Base-by-base conservation (phyloP, 2,113 vertebrate genomes). In the Elephas maximus region DNA sequence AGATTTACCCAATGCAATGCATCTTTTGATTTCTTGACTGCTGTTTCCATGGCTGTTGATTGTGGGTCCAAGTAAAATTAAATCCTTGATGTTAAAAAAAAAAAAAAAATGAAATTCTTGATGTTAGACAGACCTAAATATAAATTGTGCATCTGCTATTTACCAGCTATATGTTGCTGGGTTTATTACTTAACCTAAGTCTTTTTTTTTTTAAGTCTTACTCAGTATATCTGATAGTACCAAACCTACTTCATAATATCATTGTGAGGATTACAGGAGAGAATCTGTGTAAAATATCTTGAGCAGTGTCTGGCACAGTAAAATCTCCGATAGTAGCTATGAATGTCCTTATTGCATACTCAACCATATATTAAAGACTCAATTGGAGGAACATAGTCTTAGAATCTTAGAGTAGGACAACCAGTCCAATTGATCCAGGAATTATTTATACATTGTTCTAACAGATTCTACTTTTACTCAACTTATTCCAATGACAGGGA, bases 121-220 rank as follows among this genome's bases (percentile, higher is more conserved):
- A 30, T 79, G 53, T 82, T 51, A 90, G 73, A 85, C 63, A 87
- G 92, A 93, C 87, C 71, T 91, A 88, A 89, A 57, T 51, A 71
- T 78, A 57, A 90, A 77, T 67, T 62, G 45, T 45, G 17, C 18
- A 21, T 89, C 30, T 88, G 48, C 60, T 53, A 7, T 21, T 94
- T 74, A 85, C 65, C 74, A 53, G 60, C 57, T 90, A 6, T 90
- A 21, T 89, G 41, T 71, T 90, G 17, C 45, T 90, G 37, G 9
- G 62, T 90, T 1, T 82, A n/a, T 84, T 37, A 91, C 30, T 85
- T 94, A 90, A 87, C 8, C 15, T 2, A 18, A 74, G 37, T 37
- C 37, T 37, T 37, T 37, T 37, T 37, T 37, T 37, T 37, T 37
- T 37, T 37, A 37, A 37, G 18, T 73, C 44, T 84, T 45, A 63